Evolutionary conservation across 2,888 invertebrate species (phyloP), one percentile per base, ranked within the genome.

Genomic region (Theretra japonica): DNA sequence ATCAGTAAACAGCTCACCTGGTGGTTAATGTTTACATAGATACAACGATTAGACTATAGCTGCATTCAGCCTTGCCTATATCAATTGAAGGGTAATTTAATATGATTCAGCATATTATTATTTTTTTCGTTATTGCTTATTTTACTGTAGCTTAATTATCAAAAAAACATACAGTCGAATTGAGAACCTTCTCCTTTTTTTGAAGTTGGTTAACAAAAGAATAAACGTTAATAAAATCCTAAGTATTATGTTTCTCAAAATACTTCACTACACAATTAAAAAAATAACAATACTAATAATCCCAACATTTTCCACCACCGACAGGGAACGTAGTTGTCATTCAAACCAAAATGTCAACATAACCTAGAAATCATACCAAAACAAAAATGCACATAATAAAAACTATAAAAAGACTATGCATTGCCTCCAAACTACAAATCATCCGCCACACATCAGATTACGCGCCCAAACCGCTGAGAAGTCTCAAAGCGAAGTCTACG

Each of bases 401-500:
- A 33, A 50, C 50, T 53, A 21, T 72, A 60, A 72, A 60, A 19
- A 28, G 72, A 33, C 68, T 72, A 23, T 68, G 58, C 50, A 69
- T 72, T 2, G 59, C 53, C 21, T 69, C 58, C 60, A 68, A 69
- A 15, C 2, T 53, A 21, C 68, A 69, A 33, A 69, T 53, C 4
- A 53, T 72, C 15, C 68, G 72, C 15, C 50, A 33, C 23, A 30
- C 59, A 8, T 72, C 72, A 8, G 88, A 90, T 15, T 84, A 86
- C 56, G 79, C 77, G 19, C 94, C 94, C 0, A 90, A 89, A 80
- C 84, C 94, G 0, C 76, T 94, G 8, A 84, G 93, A 4, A 94
- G 92, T 75, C 80, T 94, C 15, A 94, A 94, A 79, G 84, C 86
- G 0, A 94, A 93, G 74, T 93, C 93, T 7, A 90, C 83, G 0